Conservation (phyloP, 1,140 invertebrate genomes). For the Babylonia areolata region DNA sequence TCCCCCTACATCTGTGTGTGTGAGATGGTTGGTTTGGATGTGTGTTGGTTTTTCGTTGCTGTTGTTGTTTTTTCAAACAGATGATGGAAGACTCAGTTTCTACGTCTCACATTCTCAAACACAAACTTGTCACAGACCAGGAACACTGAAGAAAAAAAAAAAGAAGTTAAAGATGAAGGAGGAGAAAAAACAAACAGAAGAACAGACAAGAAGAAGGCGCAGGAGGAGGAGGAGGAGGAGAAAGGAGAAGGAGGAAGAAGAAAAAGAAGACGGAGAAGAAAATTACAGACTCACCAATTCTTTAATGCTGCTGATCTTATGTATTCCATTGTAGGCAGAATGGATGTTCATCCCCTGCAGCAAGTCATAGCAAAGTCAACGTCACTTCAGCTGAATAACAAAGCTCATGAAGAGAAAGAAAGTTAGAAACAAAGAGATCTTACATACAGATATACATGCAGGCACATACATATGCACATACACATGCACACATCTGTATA, state of each 20-base stretch:
- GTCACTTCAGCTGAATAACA: background rate
- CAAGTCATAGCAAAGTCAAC: background rate
- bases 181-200: too few species aligned
- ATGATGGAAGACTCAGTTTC: too few species aligned
- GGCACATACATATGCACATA: background rate
- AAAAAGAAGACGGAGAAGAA: background rate
- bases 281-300: slow-evolving; percentile 79
- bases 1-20: too few species aligned
- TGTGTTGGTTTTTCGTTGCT: too few species aligned
- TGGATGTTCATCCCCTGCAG: slow-evolving; percentile 87
- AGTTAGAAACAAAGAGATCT: background rate
- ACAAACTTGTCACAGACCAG: too few species aligned
- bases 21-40: too few species aligned
- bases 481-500: background rate
- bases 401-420: background rate
- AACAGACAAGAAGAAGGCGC: too few species aligned
- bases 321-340: slow-evolving; percentile 89
- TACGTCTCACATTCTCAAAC: too few species aligned
- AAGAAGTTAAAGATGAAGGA: too few species aligned
- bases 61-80: too few species aligned
- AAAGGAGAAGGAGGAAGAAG: background rate
- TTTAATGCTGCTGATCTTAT: slow-evolving; percentile 90
- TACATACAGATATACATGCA: background rate
- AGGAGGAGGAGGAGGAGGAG: too few species aligned
- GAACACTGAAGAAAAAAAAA: too few species aligned